Evolutionary conservation across 2,888 invertebrate species (phyloP), one percentile per base, ranked within the genome.

Genomic region (Lepidocyrtinus sp.): DNA sequence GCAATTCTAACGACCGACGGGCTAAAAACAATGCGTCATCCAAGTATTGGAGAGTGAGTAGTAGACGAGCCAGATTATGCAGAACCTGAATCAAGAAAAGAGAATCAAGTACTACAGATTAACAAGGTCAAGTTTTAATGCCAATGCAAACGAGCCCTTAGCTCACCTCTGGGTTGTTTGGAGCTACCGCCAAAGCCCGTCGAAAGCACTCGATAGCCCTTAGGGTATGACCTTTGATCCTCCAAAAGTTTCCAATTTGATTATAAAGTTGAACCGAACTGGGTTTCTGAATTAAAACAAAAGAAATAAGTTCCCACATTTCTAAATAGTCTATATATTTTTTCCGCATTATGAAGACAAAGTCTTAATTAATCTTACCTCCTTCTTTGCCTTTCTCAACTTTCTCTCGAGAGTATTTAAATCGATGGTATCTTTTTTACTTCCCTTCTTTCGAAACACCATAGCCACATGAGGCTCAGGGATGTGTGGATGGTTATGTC

Each of bases 241-340:
- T 91, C 95, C 95, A 96, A 89, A 95, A 96, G 89, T 96, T 96
- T 1, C 96, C 96, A 87, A 96, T 95, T 89, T 96, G 95, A 88
- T 96, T 96, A 88, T 95, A 96, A 68, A 96, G 90, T 87, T 95
- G 94, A 24, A 95, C 93, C 72, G 94, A 94, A 87, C 94, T 94
- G 78, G 95, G 94, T 89, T 95, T 95, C 90, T 92, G 83, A 69
- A 87, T 62, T 46, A 9, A 2, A 55, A n/a, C 9, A 27, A 67
- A 71, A 25, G 27, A 45, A 50, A 27, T 88, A 65, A 21, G 26
- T n/a, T n/a, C n/a, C n/a, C n/a, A n/a, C n/a, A n/a, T n/a, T n/a
- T n/a, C n/a, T n/a, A n/a, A n/a, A n/a, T n/a, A n/a, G n/a, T 27
- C 68, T n/a, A 62, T 64, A 2, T 1, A 64, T 62, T 19, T 65